Evolutionary conservation across 2,797 vertebrate species (phyloP), one percentile per base, ranked within the genome.

Genomic region (Moxostoma hubbsi): DNA sequence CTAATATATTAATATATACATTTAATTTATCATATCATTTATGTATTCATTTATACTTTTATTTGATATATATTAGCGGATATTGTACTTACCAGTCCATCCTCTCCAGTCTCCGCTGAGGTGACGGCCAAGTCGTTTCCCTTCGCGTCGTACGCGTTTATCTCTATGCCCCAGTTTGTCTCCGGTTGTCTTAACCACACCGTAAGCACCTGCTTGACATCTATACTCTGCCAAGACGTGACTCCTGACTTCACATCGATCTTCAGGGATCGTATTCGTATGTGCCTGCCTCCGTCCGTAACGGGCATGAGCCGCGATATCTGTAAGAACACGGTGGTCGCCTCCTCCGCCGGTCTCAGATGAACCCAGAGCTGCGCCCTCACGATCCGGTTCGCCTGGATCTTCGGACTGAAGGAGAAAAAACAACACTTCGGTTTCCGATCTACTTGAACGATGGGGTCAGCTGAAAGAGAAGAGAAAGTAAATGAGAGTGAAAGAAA

Each of bases 81-180:
- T 36, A 36, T 36, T 36, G 36, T 36, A 91, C 97, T 96, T 92
- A 99, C 98, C 97, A 99, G 89, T 83, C 97, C 98, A 67, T 98
- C 96, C 89, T 97, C 96, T 83, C 95, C 97, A 0, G 95, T 91
- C 90, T 94, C 94, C 51, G 94, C 87, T 67, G 95, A 95, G 82
- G 97, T 98, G 85, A 98, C 94, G 69, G 96, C 98, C 83, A 99
- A 89, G 86, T 99, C 95, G 49, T 92, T 94, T 79, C 96, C 96
- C 75, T 93, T 94, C 81, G 94, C 93, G 90, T 98, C 97, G 75
- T 95, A 94, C 83, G 98, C 98, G 89, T 97, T 98, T 86, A 99
- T 98, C 93, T 98, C 95, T 89, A 99, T 97, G 88, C 98, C 97
- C 95, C 97, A 95, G 94, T 99, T 99, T 90, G 96, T 97, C 94